Base-by-base conservation (phyloP, 2,888 invertebrate genomes). In the Campaea margaritaria region DNA sequence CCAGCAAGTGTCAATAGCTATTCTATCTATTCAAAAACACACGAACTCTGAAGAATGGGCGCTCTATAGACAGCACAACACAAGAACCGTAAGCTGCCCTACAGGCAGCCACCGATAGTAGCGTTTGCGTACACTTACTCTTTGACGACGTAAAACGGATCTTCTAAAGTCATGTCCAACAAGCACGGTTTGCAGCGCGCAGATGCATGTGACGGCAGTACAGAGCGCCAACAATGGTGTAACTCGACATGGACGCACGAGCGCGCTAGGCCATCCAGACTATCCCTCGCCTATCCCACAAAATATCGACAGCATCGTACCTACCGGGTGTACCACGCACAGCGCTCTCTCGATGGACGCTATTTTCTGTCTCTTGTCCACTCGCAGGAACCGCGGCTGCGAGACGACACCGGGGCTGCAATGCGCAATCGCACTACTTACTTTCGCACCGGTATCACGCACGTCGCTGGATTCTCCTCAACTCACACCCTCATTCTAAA, bases 121-220 rank as follows among this genome's bases (percentile, higher is more conserved):
- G 28, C 10, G 31, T 28, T 15, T 8, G 38, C 31, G 13, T 44
- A 39, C 61, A 95, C 98, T 97, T 95, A 99, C 99, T 98, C 98
- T 95, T 98, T 98, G 78, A 99, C 98, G 91, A 98, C 98, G 95
- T 98, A 98, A 94, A 98, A 99, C 73, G 99, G 99, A 94, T 99
- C 99, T 94, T 99, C 98, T 93, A 98, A 95, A 95, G 98, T 97
- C 98, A 99, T 98, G 95, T 95, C 96, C 95, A 93, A 93, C 82
- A 89, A 84, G 79, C 88, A 77, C 64, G 76, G 75, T 61, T 74
- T 73, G 75, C 67, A 70, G 65, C 73, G 77, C 82, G 72, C 70
- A 72, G 79, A 81, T 73, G 78, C 90, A 90, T 91, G 84, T 81
- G 87, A 86, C 70, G 73, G 55, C 60, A 58, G 58, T 64, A 65